These are phyloP conservation scores for Acomys russatus DNA, from an alignment of 2,797 vertebrate genomes.

Conservation along the genomic window DNA sequence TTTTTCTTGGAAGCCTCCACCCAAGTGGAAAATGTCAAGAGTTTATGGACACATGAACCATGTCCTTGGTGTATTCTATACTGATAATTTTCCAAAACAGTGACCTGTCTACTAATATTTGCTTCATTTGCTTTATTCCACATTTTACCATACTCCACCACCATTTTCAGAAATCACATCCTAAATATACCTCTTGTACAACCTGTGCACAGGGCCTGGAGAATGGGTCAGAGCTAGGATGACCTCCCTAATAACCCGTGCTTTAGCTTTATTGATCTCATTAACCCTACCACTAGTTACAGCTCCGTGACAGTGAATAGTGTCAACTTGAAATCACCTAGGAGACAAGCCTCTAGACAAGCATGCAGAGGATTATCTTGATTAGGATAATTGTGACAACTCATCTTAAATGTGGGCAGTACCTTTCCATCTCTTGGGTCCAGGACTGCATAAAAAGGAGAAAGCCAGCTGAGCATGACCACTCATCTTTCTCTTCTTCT, in stretches of 20 bases:
- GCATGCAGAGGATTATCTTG: neutral
- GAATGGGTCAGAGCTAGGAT: neutral
- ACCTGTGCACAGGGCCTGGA: neutral
- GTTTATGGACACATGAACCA: neutral
- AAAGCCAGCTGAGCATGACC: neutral
- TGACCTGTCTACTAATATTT: neutral
- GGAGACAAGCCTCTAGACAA: neutral
- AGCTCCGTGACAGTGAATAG: neutral
- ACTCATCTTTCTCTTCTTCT: neutral
- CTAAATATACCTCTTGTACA: neutral
- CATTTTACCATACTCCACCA: neutral
- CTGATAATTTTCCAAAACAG: neutral
- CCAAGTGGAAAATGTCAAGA: neutral
- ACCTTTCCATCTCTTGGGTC: neutral
- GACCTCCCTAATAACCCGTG: neutral
- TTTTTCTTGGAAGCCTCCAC: neutral
- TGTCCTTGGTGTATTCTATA: neutral
- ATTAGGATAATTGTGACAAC: neutral
- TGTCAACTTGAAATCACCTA: neutral
- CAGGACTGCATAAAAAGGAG: neutral
- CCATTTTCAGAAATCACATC: neutral
- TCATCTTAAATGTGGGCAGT: neutral
- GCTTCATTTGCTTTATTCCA: neutral
- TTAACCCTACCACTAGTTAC: neutral
- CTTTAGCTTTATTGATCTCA: constrained; percentile 1